Evolutionary conservation across 37 sponge, comb jelly and placozoan genomes (phyloP).

Genomic region (Ephydatia muelleri): DNA sequence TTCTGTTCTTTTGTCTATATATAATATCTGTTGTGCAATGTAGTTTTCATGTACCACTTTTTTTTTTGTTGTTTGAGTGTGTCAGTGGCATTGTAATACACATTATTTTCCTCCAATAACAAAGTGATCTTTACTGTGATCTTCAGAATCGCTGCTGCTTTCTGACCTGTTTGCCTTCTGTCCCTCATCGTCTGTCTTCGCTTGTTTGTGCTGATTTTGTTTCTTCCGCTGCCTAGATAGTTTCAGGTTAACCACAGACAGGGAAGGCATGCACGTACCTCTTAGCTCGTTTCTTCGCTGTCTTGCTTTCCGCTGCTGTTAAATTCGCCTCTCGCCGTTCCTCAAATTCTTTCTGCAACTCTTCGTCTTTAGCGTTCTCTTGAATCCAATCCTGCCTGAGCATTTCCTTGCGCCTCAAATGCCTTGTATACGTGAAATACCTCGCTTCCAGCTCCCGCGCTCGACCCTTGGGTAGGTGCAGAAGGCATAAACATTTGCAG

Average conservation of each 20-base stretch:
- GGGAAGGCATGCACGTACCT: constrained; percentile 84
- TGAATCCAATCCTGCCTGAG: constrained; percentile 64
- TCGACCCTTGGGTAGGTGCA: constrained; percentile 66
- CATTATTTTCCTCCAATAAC: constrained; percentile 61
- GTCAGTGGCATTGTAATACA: too few species aligned
- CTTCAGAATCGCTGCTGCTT: constrained; percentile 20
- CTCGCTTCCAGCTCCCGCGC: constrained; percentile 99
- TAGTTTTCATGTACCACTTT: too few species aligned
- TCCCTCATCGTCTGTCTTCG: background rate
- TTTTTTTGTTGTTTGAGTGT: background rate
- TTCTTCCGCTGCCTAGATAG: constrained; percentile 29
- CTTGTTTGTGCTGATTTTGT: constrained; percentile 45
- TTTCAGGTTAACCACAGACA: constrained; percentile 28
- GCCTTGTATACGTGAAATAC: constrained; percentile 97
- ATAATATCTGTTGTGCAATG: too few species aligned
- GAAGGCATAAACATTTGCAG: background rate
- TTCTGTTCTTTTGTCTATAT: too few species aligned
- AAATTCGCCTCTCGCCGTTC: constrained; percentile 56
- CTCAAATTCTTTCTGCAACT: constrained; percentile 72
- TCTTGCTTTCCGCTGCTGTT: constrained; percentile 64
- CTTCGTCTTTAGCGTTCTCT: constrained; percentile 73
- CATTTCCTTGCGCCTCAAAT: constrained; percentile 73
- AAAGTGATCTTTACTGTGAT: constrained; percentile 46
- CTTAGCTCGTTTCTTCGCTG: constrained; percentile 93
- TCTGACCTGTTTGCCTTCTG: constrained; percentile 25